Evolutionary conservation across 2,797 vertebrate species (phyloP).

Genomic region (Choloepus didactylus): DNA sequence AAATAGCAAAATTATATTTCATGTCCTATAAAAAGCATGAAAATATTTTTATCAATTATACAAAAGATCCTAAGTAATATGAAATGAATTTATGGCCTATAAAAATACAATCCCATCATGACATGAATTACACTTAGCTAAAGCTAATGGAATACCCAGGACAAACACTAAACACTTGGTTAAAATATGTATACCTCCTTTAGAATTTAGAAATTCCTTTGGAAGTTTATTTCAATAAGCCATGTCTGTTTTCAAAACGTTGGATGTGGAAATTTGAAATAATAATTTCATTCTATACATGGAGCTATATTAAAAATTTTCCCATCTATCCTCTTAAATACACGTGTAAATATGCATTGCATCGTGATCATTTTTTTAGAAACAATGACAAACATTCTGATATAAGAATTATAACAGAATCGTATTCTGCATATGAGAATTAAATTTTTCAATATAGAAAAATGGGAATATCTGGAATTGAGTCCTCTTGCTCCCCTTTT

Average conservation of each 20-base stretch:
- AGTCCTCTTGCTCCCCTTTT: background rate
- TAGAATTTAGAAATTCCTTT: conserved; percentile 33
- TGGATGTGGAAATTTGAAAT: conserved; percentile 2
- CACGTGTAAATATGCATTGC: background rate
- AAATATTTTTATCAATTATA: conserved; percentile 70
- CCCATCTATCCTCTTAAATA: background rate
- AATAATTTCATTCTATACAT: background rate
- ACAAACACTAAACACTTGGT: conserved; percentile 53
- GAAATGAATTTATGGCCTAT: conserved; percentile 58
- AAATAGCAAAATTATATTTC: conserved; percentile 65
- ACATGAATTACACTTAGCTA: conserved; percentile 40
- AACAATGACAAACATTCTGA: background rate
- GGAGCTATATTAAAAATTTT: background rate
- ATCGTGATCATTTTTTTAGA: background rate
- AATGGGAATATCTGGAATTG: background rate
- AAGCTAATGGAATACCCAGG: conserved; percentile 58
- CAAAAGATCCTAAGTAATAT: conserved; percentile 33
- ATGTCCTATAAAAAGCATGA: conserved; percentile 13
- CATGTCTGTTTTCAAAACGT: background rate
- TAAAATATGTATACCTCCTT: conserved; percentile 27
- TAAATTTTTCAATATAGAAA: background rate
- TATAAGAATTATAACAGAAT: background rate
- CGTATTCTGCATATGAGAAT: too few species aligned
- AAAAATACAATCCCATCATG: conserved; percentile 48
- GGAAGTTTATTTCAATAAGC: background rate